A percentile compares a stretch with the other conserved stretches of the same genome.
Evolutionary conservation across 2,113 vertebrate genomes (phyloP).

Genomic region (Nicator chloris): DNA sequence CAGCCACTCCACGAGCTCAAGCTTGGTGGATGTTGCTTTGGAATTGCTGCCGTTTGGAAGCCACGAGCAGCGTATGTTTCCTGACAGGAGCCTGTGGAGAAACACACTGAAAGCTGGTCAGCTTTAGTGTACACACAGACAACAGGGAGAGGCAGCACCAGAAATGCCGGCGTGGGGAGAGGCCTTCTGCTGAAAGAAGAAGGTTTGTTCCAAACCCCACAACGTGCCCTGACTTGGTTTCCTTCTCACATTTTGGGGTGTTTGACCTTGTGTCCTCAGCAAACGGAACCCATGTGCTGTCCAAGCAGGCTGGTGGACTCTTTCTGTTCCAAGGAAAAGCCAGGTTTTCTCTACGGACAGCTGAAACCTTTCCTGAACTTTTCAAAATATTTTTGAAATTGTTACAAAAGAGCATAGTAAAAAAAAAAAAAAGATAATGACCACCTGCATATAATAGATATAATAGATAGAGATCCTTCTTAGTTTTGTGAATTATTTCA

Average conservation of each 20-base stretch:
- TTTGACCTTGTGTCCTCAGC: neutral
- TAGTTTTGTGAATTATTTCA: neutral
- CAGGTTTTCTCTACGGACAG: rapidly evolving
- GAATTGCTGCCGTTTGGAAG: neutral
- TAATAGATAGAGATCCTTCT: neutral
- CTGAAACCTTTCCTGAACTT: neutral
- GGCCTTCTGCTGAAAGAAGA: rapidly evolving
- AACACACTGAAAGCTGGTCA: neutral
- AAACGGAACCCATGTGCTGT: rapidly evolving
- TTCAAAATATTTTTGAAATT: neutral
- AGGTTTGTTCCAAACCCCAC: neutral
- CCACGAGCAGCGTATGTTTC: neutral
- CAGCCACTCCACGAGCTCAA: neutral
- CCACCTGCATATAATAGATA: rapidly evolving
- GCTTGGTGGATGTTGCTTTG: neutral
- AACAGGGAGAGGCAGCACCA: neutral
- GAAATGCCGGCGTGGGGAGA: rapidly evolving
- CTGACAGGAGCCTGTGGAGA: neutral
- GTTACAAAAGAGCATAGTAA: neutral
- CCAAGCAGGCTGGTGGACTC: neutral
- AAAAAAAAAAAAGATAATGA: neutral
- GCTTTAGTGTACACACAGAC: neutral
- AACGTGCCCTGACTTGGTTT: neutral
- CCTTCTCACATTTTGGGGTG: neutral
- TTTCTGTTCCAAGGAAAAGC: neutral